Base-by-base conservation (phyloP, 2,888 invertebrate species). In the Pollenia griseotomentosa region DNA sequence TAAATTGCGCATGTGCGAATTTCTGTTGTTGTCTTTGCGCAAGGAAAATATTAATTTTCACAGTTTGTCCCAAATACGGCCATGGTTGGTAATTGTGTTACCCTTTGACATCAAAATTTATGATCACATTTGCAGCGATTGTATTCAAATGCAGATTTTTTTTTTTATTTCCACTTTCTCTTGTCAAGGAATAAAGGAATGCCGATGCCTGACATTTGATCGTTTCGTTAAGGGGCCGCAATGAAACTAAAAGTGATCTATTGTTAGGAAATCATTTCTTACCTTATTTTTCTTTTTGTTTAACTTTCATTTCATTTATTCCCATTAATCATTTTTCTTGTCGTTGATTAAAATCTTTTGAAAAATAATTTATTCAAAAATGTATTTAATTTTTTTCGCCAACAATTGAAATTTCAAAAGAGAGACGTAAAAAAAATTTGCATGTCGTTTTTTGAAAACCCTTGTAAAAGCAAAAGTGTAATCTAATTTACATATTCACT, bases 11-110 rank as follows among this genome's bases (percentile, higher is more conserved):
- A 89, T 89, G 80, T 87, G 88, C 89, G 87, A 88, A 90, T 81
- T 87, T 80, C 83, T 83, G 11, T 53, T 48, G 33, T 33, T 51
- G 40, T 12, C 42, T 57, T 44, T 46, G 70, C 61, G 23, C 55
- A 70, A 51, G 71, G 78, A 90, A 92, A 91, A 91, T 91, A 92
- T 92, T 91, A 91, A 91, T 92, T 92, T 92, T 91, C 92, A 91
- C 92, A 91, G 92, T 91, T 88, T 90, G 91, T 83, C 68, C 63
- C 77, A 79, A 61, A 19, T 57, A 70, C 23, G 12, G 48, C 86
- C 75, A 82, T 55, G 70, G 53, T 71, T 87, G 53, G 14, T 59
- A 81, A 88, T 85, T 55, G 53, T 75, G 78, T 81, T 84, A 88
- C 88, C 87, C 87, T 88, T 83, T 85, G 83, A 73, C 78, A 86